Base-by-base conservation (phyloP, 1,140 invertebrate genomes). In the Ostrea denselamellosa region DNA sequence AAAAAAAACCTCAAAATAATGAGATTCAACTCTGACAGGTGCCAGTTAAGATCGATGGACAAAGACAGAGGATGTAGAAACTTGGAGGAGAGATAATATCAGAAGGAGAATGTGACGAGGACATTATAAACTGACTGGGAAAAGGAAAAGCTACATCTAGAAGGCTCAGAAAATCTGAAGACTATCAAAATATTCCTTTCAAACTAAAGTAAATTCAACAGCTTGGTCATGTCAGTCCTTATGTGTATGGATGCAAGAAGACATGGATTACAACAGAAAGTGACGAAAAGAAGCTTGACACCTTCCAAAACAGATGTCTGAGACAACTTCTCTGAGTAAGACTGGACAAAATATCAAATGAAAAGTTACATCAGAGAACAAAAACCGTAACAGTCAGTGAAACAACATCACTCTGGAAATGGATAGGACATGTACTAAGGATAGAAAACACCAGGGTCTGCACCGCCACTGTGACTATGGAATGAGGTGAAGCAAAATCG, bases 41-140 rank as follows among this genome's bases (percentile, higher is more conserved):
- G n/a, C n/a, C 44, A 56, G 81, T 82, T 8, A 82, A 51, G 34
- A 25, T 68, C 65, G 28, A 85, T 10, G 84, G 83, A 84, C 14
- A 86, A 54, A 51, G 10, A 82, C 83, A 83, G 86, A 87, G 51
- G 86, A 87, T 83, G 86, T 83, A 25, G 77, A 87, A 51, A 83
- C 77, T 83, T 19, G 82, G 86, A 44, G 86, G 82, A 8, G 51
- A 54, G 28, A 58, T 87, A 84, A 87, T 56, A 87, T 2, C 86
- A 87, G 17, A 68, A 34, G 44, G 82, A 53, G 82, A 82, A 19
- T 84, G 56, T 28, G 62, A 84, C n/a, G 19, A 87, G 34, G 82
- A 84, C 51, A 87, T 87, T 5, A 71, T 10, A 34, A 87, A 56
- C 51, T 71, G 58, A 84, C 56, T 28, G 25, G 34, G 82, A 53